Evolutionary conservation across 1,140 invertebrate species (phyloP).

Genomic region (Sinonovacula constricta): DNA sequence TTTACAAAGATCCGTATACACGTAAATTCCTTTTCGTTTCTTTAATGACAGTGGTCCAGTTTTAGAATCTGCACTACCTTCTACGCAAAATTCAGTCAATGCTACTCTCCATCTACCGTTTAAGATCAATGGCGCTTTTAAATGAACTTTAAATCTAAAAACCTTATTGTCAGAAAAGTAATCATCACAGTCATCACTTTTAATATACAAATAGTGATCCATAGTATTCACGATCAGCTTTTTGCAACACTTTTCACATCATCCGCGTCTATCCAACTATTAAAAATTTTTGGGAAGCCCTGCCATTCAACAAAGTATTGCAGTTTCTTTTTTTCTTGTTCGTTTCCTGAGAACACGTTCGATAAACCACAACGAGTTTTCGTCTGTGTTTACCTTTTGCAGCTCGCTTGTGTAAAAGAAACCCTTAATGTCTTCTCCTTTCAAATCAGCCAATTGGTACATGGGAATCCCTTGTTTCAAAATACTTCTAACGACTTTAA

Average conservation of each 20-base stretch:
- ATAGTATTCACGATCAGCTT: constrained; percentile 2
- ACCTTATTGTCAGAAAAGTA: constrained; percentile 42
- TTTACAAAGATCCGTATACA: constrained; percentile 33
- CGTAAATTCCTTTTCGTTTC: not conserved
- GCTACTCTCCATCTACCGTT: constrained; percentile 41
- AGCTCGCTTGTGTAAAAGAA: not conserved
- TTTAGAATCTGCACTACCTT: not conserved
- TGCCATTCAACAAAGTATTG: not conserved
- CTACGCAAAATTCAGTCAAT: not conserved
- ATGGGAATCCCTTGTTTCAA: constrained; percentile 41
- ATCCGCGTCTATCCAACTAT: not conserved
- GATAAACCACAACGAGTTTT: not conserved
- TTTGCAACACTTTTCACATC: constrained; percentile 14
- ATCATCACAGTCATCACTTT: constrained; percentile 14
- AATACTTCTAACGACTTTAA: constrained; percentile 29
- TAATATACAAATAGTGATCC: constrained; percentile 22
- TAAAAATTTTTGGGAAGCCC: not conserved
- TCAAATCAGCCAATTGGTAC: constrained; percentile 30
- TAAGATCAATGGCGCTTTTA: constrained; percentile 20
- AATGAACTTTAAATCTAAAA: constrained; percentile 35
- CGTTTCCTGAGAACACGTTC: not conserved
- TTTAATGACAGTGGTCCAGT: too few species aligned
- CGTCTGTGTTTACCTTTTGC: not conserved
- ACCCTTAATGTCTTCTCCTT: not conserved
- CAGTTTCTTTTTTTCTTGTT: not conserved